phyloP scores from a whole-genome alignment of 23 tunicate species.

The Pegea sp. region DNA sequence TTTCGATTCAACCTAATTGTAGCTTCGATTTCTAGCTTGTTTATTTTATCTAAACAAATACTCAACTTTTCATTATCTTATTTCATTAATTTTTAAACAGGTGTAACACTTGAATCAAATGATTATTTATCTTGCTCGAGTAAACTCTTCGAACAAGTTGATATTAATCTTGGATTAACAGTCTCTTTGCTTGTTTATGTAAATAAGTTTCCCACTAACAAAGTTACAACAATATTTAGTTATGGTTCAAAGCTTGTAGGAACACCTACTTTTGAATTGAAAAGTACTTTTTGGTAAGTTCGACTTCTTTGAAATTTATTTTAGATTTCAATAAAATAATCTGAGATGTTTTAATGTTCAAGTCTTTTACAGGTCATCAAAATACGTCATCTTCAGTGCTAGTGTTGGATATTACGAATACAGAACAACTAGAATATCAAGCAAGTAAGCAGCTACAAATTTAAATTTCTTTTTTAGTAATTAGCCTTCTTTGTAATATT shows the following conservation, averaged over 20 bases:
- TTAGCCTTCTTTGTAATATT: background rate
- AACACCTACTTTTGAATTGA: too few relatives aligned
- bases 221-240: too few relatives aligned
- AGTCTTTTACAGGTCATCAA: background rate
- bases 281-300: too few relatives aligned
- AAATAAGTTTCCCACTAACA: background rate
- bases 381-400: background rate
- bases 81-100: background rate
- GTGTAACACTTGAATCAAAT: background rate
- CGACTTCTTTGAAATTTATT: too few relatives aligned
- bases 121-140: background rate
- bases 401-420: background rate
- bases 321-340: too few relatives aligned
- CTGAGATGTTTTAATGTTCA: too few relatives aligned
- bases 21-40: too few relatives aligned
- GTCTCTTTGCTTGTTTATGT: background rate
- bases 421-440: background rate
- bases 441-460: background rate
- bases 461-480: background rate
- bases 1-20: too few relatives aligned
- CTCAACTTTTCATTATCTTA: background rate
- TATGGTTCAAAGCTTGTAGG: too few relatives aligned
- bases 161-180: background rate
- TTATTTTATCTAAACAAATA: too few relatives aligned
- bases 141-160: background rate